phyloP scores from a whole-genome alignment of 2,888 invertebrate genomes.

The Yponomeuta evonymella region DNA sequence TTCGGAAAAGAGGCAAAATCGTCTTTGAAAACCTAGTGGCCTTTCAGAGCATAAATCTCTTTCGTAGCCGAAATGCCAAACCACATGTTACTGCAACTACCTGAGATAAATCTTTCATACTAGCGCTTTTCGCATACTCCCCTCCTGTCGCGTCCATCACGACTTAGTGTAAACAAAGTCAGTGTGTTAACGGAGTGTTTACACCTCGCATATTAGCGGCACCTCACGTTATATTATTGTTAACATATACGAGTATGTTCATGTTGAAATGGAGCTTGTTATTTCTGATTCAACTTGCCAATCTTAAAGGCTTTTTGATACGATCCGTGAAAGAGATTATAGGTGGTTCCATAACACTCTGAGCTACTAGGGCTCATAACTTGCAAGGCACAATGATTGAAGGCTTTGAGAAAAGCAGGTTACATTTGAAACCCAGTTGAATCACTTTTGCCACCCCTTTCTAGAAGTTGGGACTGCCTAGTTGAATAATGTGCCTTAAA shows the following conservation, averaged over 20 bases:
- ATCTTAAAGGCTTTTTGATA: too few relatives aligned
- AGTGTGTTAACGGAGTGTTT: slow-evolving; percentile 2
- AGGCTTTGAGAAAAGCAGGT: too few relatives aligned
- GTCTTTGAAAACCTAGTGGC: too few relatives aligned
- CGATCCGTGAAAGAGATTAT: too few relatives aligned
- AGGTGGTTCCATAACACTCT: too few relatives aligned
- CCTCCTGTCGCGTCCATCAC: background rate
- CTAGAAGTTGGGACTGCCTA: too few relatives aligned
- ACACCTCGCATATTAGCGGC: background rate
- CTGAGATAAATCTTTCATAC: background rate
- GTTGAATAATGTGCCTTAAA: too few relatives aligned
- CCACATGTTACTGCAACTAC: background rate
- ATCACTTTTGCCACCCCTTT: too few relatives aligned
- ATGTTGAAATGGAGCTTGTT: background rate
- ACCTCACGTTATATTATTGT: background rate
- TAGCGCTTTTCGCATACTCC: background rate
- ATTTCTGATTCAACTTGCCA: background rate
- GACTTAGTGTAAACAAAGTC: background rate
- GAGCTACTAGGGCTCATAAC: too few relatives aligned
- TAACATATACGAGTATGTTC: background rate
- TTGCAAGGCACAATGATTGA: too few relatives aligned
- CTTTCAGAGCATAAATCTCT: background rate
- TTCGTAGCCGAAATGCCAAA: background rate
- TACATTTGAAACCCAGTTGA: too few relatives aligned
- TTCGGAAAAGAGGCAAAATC: too few relatives aligned